Conservation (phyloP, 64 coral and sea anemone genomes). For the Astreopora myriophthalma region DNA sequence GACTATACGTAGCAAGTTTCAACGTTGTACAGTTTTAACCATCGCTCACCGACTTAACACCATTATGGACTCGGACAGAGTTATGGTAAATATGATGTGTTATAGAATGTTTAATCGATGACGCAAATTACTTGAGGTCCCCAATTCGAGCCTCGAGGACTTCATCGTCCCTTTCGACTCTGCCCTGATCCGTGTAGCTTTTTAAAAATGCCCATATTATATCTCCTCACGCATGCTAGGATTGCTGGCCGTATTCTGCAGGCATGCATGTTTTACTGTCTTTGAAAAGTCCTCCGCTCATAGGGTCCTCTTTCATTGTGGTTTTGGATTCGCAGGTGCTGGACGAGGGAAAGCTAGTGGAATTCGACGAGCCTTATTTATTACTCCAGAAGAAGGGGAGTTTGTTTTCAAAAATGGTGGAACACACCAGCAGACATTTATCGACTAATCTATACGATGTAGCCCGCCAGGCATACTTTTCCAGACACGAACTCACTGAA, state of each 20-base stretch:
- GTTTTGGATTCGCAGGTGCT: constrained; percentile 59
- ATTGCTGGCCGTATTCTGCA: too few species aligned
- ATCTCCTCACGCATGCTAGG: too few species aligned
- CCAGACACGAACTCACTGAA: constrained; percentile 46
- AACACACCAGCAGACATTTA: constrained; percentile 78
- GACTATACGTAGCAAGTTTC: constrained; percentile 85
- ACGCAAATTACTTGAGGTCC: too few species aligned
- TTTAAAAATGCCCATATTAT: too few species aligned
- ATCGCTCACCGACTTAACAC: constrained; percentile 90
- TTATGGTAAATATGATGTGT: constrained; percentile 45
- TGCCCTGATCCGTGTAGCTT: too few species aligned
- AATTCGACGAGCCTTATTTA: constrained; percentile 94
- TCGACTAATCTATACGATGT: constrained; percentile 61
- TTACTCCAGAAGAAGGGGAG: constrained; percentile 64
- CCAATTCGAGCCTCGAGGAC: too few species aligned
- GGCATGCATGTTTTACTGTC: too few species aligned
- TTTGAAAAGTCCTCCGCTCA: too few species aligned
- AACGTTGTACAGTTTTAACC: constrained; percentile 78
- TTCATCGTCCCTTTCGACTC: too few species aligned
- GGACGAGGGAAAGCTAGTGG: constrained; percentile 81
- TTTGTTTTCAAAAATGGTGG: constrained; percentile 75
- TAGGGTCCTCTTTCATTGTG: neutral
- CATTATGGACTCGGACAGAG: constrained; percentile 88
- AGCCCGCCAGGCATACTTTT: constrained; percentile 62
- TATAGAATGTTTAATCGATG: neutral